A percentile compares a stretch with the other conserved stretches of the same genome.
phyloP scores from a whole-genome alignment of 2,113 vertebrate species.

The Cyanoderma ruficeps region DNA sequence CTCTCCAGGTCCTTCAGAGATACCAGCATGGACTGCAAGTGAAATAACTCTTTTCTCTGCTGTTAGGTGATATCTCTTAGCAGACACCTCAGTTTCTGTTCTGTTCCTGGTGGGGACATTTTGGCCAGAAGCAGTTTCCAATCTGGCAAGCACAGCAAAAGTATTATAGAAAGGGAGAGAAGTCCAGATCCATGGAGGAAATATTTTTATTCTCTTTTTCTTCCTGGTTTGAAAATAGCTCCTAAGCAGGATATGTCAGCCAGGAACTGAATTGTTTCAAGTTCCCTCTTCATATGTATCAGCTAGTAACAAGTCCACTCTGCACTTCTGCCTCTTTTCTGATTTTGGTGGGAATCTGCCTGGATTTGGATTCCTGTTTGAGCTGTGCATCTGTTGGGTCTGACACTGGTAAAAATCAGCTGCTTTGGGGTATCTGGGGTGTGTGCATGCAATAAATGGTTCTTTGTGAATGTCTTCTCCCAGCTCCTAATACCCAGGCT shows the following conservation, averaged over 20 bases:
- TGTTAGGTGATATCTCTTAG: slow-evolving; percentile 37
- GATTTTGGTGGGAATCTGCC: not conserved
- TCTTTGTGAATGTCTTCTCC: not conserved
- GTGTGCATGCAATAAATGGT: not conserved
- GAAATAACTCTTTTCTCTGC: not conserved
- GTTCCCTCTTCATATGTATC: not conserved
- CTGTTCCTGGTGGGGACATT: not conserved
- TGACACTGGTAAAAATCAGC: not conserved
- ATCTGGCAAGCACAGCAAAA: slow-evolving; percentile 12
- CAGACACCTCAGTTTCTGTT: slow-evolving; percentile 24
- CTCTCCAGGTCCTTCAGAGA: not conserved
- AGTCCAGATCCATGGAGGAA: slow-evolving; percentile 32
- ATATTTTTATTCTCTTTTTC: slow-evolving; percentile 39
- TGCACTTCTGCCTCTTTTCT: not conserved
- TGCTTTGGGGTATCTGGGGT: not conserved
- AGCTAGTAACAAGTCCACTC: not conserved
- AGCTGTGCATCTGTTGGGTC: not conserved
- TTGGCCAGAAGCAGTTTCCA: slow-evolving; percentile 35
- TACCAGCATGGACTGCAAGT: not conserved
- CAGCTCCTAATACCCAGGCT: not conserved
- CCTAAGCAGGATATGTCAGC: not conserved
- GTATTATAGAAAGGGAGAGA: slow-evolving; percentile 1
- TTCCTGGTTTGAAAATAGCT: not conserved
- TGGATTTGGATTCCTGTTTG: not conserved
- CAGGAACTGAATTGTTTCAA: slow-evolving; percentile 1